These are phyloP conservation scores for Circaetus gallicus DNA, from an alignment of 2,113 vertebrate genomes.

Conservation along the genomic window DNA sequence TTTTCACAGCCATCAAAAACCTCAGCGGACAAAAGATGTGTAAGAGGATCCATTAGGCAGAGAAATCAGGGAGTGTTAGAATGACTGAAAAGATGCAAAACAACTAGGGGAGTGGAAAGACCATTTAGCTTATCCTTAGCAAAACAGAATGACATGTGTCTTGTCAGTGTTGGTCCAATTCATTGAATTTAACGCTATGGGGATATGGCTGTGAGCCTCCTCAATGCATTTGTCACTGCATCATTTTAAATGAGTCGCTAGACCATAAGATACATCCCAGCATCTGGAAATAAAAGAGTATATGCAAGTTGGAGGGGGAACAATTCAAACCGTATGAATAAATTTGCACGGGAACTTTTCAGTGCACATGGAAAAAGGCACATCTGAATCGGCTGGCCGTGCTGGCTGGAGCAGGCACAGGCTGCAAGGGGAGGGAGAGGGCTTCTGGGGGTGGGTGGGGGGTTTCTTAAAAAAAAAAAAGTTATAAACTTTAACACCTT, in stretches of 20 bases:
- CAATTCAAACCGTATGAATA: rapidly evolving
- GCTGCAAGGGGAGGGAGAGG: neutral
- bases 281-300: rapidly evolving
- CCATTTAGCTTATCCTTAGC: too few species aligned
- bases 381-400: too few species aligned
- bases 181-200: rapidly evolving
- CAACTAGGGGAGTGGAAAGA: neutral
- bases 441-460: too few species aligned
- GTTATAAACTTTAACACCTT: neutral
- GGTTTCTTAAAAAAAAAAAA: neutral
- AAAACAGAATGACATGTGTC: rapidly evolving
- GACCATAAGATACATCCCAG: neutral
- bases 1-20: neutral
- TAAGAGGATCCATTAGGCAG: neutral
- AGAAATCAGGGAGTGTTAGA: neutral
- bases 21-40: neutral
- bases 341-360: too few species aligned
- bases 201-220: rapidly evolving
- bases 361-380: rapidly evolving
- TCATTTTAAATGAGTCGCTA: rapidly evolving
- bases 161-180: rapidly evolving
- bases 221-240: rapidly evolving
- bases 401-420: rapidly evolving
- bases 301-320: neutral
- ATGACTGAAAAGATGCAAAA: neutral